Base-by-base conservation (phyloP, 2,113 vertebrate genomes). In the Lepidothrix coronata region DNA sequence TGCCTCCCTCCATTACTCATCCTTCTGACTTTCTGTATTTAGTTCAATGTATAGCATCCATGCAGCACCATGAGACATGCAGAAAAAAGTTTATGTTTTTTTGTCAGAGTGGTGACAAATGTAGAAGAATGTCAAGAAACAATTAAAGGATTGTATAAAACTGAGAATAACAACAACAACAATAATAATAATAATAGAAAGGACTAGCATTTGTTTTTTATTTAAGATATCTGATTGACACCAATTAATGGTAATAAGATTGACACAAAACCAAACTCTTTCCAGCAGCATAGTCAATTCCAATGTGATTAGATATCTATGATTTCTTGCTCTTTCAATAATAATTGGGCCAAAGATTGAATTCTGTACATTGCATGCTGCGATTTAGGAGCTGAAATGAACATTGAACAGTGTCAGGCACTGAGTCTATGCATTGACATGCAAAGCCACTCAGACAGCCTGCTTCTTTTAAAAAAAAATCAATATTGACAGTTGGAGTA, bases 391-490 rank as follows among this genome's bases (percentile, higher is more conserved):
- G 24, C 27, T 74, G 70, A 92, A 20, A 37, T 35, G 41, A 89
- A 18, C 24, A 21, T 2, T 78, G 33, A 74, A 37, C 12, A 80
- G 39, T 16, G 25, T n/a, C 30, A 58, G 55, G 33, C 22, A 72
- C 15, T 65, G 44, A n/a, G 27, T 16, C 23, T 49, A 39, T 30
- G 37, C 10, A 25, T 1, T 51, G n/a, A 71, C 82, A 77, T 68
- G 48, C 67, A 85, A 90, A 68, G 27, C 12, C 33, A 48, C 43
- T 58, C 58, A 43, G 24, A 21, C 48, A 87, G 19, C 10, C 23
- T 80, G 9, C 41, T 58, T 71, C 41, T 94, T 95, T 80, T 61
- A 39, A 95, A 86, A 88, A 88, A 85, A 89, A 89, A 73, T 85
- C 66, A 88, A 24, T 35, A 37, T 2, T 52, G 46, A 63, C 6